Conservation (phyloP, 2,888 invertebrate species). For the Ectemnius cavifrons region DNA sequence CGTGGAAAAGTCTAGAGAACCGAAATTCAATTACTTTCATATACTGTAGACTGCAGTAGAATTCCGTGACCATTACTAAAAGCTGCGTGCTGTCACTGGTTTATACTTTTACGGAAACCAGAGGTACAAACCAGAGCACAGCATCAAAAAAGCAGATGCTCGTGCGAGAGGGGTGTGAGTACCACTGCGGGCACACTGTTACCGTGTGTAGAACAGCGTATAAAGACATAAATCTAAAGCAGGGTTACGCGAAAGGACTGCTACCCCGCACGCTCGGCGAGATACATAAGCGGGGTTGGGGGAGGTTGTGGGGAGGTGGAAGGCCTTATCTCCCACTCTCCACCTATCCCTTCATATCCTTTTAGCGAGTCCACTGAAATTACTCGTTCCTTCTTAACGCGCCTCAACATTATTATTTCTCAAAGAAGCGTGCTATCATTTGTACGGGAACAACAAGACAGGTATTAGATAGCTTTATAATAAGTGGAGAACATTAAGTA, state of each 20-base stretch:
- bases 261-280: slow-evolving; percentile 13
- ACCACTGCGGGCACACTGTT: slow-evolving; percentile 50
- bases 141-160: background rate
- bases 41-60: too few relatives aligned
- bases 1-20: too few relatives aligned
- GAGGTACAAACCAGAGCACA: background rate
- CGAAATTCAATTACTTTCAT: too few relatives aligned
- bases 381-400: slow-evolving; percentile 34
- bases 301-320: too few relatives aligned
- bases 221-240: slow-evolving; percentile 63
- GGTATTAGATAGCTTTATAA: background rate
- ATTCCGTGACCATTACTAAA: background rate
- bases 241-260: slow-evolving; percentile 37
- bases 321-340: slow-evolving; percentile 34
- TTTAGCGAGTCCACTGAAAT: background rate
- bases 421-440: background rate
- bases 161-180: background rate
- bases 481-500: background rate
- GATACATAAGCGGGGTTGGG: slow-evolving; percentile 23
- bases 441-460: background rate
- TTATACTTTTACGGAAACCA: background rate
- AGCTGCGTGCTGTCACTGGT: background rate
- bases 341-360: slow-evolving; percentile 3
- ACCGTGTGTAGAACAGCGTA: slow-evolving; percentile 37
- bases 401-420: slow-evolving; percentile 18